A percentile compares a stretch with the other conserved stretches of the same genome.
These are phyloP conservation scores for Lordiphosa collinella DNA, from an alignment of 1,140 invertebrate species.

Conservation along the genomic window DNA sequence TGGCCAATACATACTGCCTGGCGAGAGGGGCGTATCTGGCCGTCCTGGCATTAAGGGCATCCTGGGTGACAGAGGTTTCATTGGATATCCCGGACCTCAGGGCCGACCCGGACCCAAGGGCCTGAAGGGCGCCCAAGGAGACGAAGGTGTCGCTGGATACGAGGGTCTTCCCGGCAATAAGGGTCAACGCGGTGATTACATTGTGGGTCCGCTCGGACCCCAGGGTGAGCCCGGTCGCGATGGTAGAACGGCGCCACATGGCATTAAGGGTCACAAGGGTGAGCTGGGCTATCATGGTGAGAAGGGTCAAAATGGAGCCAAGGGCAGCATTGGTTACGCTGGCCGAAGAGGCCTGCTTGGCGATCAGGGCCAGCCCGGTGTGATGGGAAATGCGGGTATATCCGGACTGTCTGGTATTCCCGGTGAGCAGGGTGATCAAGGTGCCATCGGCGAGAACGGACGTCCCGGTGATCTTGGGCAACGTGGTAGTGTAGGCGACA, in stretches of 20 bases:
- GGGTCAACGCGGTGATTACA: constrained; percentile 82
- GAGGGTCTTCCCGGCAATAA: constrained; percentile 74
- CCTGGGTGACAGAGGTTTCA: constrained; percentile 78
- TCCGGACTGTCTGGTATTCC: constrained; percentile 81
- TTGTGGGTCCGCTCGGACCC: constrained; percentile 82
- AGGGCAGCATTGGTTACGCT: constrained; percentile 77
- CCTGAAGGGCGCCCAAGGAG: constrained; percentile 68
- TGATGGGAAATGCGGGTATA: constrained; percentile 78
- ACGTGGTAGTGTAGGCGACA: constrained; percentile 80
- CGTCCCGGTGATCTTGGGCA: constrained; percentile 80
- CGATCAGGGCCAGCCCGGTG: constrained; percentile 80
- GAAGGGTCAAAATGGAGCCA: constrained; percentile 53
- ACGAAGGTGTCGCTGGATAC: constrained; percentile 72
- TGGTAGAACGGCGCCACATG: constrained; percentile 82
- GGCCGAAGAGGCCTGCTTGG: constrained; percentile 82
- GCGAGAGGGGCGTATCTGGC: constrained; percentile 76
- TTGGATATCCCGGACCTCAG: constrained; percentile 40
- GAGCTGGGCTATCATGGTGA: constrained; percentile 56
- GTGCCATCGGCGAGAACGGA: constrained; percentile 81
- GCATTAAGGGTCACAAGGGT: constrained; percentile 83
- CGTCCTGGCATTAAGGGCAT: constrained; percentile 80
- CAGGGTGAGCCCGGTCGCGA: constrained; percentile 81
- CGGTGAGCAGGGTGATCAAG: constrained; percentile 82
- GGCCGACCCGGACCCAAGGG: constrained; percentile 58
- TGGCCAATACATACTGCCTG: constrained; percentile 77